Base-by-base conservation (phyloP, 2,113 vertebrate genomes). In the Lepus timidus region DNA sequence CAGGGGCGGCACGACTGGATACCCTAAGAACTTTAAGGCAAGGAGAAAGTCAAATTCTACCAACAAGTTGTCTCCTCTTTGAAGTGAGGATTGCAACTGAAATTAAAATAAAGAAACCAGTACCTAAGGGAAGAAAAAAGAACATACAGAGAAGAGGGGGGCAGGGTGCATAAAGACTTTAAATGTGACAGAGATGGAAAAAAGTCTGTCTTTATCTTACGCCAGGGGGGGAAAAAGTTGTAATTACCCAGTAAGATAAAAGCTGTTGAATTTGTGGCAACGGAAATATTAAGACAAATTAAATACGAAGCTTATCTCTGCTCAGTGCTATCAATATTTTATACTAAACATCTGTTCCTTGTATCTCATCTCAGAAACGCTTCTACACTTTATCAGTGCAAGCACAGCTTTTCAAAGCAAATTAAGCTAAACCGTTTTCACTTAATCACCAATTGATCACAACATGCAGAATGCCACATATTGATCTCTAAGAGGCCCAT, bases 271-370 rank as follows among this genome's bases (percentile, higher is more conserved):
- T 97, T 96, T 96, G 75, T 96, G 96, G 93, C 92, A 97, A 96
- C 92, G 95, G 87, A 97, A 98, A 97, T 97, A 97, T 97, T 98
- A 97, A 97, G 88, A 97, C 94, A 97, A 98, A 97, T 98, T 97
- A 97, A 98, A 97, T 96, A 97, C 96, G 74, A 94, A 95, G 78
- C 93, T 98, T 98, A 95, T 98, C 96, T 97, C 91, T 95, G 78
- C 75, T 95, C 62, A 88, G 80, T 96, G 94, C 96, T 97, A 97
- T 96, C 96, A 84, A 91, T 98, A 96, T 97, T 97, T 98, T 97
- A 97, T 94, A 96, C 88, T 93, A 96, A 97, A 95, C 96, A 95
- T 97, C 95, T 97, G 93, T 97, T 97, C 75, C 76, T 90, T 97
- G 91, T 97, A 17, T 97, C 96, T 97, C 92, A 97, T 97, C 97